Conservation (phyloP, 2,888 invertebrate genomes). For the Idaea straminata region DNA sequence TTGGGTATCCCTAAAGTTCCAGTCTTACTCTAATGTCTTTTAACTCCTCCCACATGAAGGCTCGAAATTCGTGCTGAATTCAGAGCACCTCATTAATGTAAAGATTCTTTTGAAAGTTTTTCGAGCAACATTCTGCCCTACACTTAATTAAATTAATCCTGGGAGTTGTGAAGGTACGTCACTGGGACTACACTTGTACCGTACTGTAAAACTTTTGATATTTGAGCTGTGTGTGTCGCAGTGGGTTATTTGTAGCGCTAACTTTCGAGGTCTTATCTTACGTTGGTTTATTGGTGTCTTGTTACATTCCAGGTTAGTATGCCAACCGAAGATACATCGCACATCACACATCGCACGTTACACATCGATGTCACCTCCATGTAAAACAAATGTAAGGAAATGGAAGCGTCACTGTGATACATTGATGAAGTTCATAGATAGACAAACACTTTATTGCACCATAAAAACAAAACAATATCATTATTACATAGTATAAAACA, state of each 20-base stretch:
- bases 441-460: background rate
- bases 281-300: constrained; percentile 3
- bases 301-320: background rate
- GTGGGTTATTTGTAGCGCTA: background rate
- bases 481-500: too few species aligned
- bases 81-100: constrained; percentile 53
- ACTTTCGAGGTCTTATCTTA: background rate
- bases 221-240: background rate
- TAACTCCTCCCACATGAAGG: constrained; percentile 29
- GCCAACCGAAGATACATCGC: background rate
- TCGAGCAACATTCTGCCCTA: constrained; percentile 28
- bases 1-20: constrained; percentile 11
- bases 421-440: background rate
- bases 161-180: constrained; percentile 22
- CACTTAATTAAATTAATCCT: constrained; percentile 47
- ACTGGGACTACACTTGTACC: constrained; percentile 13
- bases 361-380: too few species aligned
- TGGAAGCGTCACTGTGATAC: too few species aligned
- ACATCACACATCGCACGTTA: too few species aligned
- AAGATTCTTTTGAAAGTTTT: constrained; percentile 47
- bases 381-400: too few species aligned
- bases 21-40: constrained; percentile 21
- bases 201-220: background rate
- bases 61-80: constrained; percentile 40
- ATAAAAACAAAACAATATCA: background rate